These are phyloP conservation scores for Leptopilina syphax DNA, from an alignment of 2,888 invertebrate species.

Conservation along the genomic window DNA sequence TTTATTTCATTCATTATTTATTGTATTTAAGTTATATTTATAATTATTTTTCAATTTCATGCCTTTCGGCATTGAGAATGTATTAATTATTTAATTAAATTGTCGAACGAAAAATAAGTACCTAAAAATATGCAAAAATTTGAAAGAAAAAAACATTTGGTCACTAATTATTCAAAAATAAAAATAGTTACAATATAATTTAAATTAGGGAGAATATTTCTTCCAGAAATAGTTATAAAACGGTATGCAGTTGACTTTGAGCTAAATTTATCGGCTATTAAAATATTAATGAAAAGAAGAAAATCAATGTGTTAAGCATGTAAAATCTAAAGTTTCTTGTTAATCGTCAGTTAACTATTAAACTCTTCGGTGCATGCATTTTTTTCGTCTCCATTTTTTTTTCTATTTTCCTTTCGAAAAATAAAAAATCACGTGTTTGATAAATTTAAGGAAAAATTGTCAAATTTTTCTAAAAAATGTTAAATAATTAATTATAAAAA, in stretches of 20 bases:
- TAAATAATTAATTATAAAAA: too few relatives aligned
- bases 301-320: background rate
- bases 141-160: background rate
- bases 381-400: background rate
- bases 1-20: too few relatives aligned
- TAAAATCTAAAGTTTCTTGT: background rate
- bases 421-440: background rate
- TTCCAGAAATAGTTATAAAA: background rate
- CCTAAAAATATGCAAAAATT: too few relatives aligned
- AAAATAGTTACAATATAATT: background rate
- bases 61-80: too few relatives aligned
- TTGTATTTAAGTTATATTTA: too few relatives aligned
- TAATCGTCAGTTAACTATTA: background rate
- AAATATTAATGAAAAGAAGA: background rate
- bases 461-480: background rate
- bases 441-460: background rate
- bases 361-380: background rate
- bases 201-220: background rate
- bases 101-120: too few relatives aligned
- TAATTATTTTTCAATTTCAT: too few relatives aligned
- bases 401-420: background rate
- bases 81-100: too few relatives aligned
- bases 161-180: background rate
- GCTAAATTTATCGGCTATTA: background rate
- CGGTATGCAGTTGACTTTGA: conserved; percentile 9